Base-by-base conservation (phyloP, 1,140 invertebrate genomes). In the Gryllus bimaculatus region DNA sequence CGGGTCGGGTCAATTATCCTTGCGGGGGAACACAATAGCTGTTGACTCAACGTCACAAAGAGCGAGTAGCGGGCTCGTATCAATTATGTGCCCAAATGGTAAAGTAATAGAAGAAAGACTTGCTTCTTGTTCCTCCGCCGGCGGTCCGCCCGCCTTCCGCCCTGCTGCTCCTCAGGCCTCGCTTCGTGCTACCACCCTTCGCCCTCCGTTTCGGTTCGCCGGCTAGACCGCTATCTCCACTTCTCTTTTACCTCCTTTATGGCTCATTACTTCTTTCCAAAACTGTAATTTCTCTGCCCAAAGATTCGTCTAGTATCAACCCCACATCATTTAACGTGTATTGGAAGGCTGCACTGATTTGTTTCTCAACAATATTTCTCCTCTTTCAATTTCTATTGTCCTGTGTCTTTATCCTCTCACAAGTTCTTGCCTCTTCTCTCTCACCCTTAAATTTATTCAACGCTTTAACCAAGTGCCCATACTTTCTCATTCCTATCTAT, bases 61-160 rank as follows among this genome's bases (percentile, higher is more conserved):
- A 66, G 10, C 54, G 54, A 48, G 73, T 21, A 78, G 47, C 78
- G n/a, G 20, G 78, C 78, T 73, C 18, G 49, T 79, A 79, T 79
- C 79, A 79, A 79, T 79, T 79, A 79, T 77, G 79, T 48, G 54
- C 73, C 26, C 20, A 79, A 79, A 79, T 79, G 39, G 75, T 76
- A 77, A 79, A 79, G 75, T 79, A 79, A 79, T 77, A 79, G 79
- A 79, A 79, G 74, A 79, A 79, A 79, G 76, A 21, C 49, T 76
- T 76, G 18, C 74, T 39, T 73, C 48, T 5, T 76, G 76, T 7
- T n/a, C 18, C 21, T 26, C 78, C n/a, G 39, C 0, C 21, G 47
- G 8, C 8, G 73, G 73, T 79, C 78, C 48, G 47, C 74, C 26
- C 26, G 15, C 21, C 78, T 75, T 47, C 8, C 8, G 8, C 73